phyloP scores from a whole-genome alignment of 2,113 vertebrate species.

The Misgurnus anguillicaudatus region DNA sequence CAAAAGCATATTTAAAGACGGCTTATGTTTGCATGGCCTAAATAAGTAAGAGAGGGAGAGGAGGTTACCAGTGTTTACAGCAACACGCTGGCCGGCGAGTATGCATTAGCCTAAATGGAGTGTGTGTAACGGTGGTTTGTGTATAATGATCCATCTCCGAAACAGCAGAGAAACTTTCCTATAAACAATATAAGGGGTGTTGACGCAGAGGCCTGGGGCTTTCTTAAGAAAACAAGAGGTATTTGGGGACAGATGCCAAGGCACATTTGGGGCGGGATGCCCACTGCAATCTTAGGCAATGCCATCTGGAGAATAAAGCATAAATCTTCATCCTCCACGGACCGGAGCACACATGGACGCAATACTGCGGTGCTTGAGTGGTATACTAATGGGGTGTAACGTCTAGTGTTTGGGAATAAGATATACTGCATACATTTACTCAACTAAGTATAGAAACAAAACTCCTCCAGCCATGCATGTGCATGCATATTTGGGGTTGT shows the following conservation, averaged over 20 bases:
- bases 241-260: slow-evolving; percentile 22
- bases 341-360: background rate
- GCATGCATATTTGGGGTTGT: background rate
- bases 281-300: slow-evolving; percentile 39
- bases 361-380: background rate
- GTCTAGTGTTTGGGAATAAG: slow-evolving; percentile 4
- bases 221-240: slow-evolving; percentile 13
- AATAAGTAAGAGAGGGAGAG: background rate
- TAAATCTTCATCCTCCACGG: slow-evolving; percentile 30
- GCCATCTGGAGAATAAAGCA: slow-evolving; percentile 41
- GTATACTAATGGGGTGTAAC: background rate
- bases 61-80: slow-evolving; percentile 24
- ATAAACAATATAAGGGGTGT: slow-evolving; percentile 25
- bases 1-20: background rate
- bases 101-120: slow-evolving; percentile 26
- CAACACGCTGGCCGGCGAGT: background rate
- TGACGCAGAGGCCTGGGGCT: slow-evolving; percentile 9
- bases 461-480: background rate
- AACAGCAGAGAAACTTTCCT: slow-evolving; percentile 5
- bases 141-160: slow-evolving; percentile 15
- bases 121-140: slow-evolving; percentile 12
- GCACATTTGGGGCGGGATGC: background rate
- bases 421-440: background rate
- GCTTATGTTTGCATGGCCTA: slow-evolving; percentile 32
- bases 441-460: background rate